Evolutionary conservation across 2,113 vertebrate genomes (phyloP).

Genomic region (Fulica atra): DNA sequence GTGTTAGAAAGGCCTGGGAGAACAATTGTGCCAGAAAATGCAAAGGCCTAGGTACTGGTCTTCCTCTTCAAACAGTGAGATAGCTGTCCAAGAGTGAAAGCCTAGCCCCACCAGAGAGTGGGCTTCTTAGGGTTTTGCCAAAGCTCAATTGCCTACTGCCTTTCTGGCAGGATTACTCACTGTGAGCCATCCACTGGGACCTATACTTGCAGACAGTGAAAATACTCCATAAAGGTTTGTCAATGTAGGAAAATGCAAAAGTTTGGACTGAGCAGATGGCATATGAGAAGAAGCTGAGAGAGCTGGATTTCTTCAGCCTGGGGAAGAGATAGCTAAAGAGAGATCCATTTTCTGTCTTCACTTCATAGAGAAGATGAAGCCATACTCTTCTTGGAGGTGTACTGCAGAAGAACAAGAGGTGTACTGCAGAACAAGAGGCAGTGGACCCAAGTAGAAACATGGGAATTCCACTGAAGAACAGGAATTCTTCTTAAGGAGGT

Average conservation of each 20-base stretch:
- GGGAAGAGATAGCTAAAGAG: neutral
- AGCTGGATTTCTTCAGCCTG: neutral
- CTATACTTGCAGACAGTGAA: neutral
- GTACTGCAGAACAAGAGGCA: neutral
- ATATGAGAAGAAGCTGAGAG: neutral
- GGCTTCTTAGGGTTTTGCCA: neutral
- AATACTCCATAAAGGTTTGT: neutral
- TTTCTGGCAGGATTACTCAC: neutral
- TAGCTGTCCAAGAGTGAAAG: neutral
- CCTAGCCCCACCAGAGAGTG: neutral
- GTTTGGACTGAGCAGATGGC: neutral
- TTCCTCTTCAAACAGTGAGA: neutral
- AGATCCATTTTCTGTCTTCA: neutral
- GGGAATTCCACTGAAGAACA: neutral
- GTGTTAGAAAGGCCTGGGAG: neutral
- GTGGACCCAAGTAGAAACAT: neutral
- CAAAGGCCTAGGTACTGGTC: neutral
- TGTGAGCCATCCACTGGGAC: neutral
- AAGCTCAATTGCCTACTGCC: neutral
- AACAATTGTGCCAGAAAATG: neutral
- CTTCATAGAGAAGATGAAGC: neutral
- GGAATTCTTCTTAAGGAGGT: neutral
- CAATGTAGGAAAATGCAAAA: neutral
- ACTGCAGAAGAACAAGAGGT: neutral
- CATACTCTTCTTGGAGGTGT: neutral